A percentile compares a stretch with the other conserved stretches of the same genome.
Evolutionary conservation across 92 coral and sea anemone genomes (phyloP).

Genomic region (Epizoanthus ramosus): DNA sequence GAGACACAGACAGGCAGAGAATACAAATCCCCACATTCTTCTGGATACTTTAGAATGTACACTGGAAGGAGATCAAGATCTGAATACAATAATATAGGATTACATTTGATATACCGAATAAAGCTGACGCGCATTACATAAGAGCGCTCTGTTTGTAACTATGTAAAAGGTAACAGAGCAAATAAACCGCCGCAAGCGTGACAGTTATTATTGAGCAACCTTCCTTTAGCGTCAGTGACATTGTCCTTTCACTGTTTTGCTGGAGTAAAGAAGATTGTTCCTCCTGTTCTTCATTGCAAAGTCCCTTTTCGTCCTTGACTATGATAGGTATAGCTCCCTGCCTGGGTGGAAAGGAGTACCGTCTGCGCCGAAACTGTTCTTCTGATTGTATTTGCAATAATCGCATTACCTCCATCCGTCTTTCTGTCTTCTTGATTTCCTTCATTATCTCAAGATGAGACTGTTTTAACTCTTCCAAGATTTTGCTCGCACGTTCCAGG

Average conservation of each 20-base stretch:
- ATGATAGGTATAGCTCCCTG: background rate
- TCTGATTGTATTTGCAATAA: background rate
- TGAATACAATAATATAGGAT: too few species aligned
- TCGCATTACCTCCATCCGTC: constrained; percentile 19
- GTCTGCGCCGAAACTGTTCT: background rate
- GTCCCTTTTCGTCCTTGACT: constrained; percentile 24
- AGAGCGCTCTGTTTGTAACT: too few species aligned
- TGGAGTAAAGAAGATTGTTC: background rate
- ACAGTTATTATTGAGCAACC: constrained; percentile 3
- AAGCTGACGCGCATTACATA: too few species aligned
- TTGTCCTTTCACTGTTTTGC: constrained; percentile 4
- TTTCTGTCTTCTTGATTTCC: background rate
- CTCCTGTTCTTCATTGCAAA: background rate
- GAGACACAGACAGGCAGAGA: too few species aligned
- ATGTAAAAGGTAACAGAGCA: constrained; percentile 4
- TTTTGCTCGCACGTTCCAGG: background rate
- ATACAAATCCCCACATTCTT: too few species aligned
- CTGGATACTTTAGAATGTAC: too few species aligned
- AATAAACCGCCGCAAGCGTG: constrained; percentile 21
- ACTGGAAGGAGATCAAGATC: too few species aligned
- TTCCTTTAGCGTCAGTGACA: background rate
- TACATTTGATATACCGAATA: too few species aligned
- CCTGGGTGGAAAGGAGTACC: constrained; percentile 24
- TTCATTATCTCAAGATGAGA: background rate
- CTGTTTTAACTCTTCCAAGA: background rate